A percentile compares a stretch with the other conserved stretches of the same genome.
phyloP scores from a whole-genome alignment of 2,888 invertebrate species.

The Candidula unifasciata region DNA sequence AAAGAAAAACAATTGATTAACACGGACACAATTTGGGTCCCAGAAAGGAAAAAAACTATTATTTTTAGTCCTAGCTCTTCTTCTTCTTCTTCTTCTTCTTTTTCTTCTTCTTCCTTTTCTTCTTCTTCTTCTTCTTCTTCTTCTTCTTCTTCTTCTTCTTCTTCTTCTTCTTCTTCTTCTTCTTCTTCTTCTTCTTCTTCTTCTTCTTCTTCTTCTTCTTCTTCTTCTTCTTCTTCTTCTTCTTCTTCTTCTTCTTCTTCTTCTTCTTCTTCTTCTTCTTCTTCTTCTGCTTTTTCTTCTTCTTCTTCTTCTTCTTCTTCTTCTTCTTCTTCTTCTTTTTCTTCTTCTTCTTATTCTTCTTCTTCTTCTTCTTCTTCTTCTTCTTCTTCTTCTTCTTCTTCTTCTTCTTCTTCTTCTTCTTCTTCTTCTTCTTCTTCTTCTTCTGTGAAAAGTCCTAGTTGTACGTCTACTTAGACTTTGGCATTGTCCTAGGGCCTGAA shows the following conservation, averaged over 20 bases:
- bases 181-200: neutral
- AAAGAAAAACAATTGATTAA: no score
- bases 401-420: neutral
- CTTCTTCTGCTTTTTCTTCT: no score
- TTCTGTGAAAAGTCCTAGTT: no score
- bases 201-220: neutral
- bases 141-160: constrained; percentile 4
- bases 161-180: neutral
- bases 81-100: no score
- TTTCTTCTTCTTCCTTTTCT: no score
- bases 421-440: neutral
- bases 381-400: neutral
- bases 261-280: neutral
- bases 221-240: neutral
- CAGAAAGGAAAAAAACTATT: no score
- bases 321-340: neutral
- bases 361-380: neutral
- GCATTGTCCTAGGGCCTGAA: no score
- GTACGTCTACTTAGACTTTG: no score
- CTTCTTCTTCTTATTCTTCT: no score
- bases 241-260: neutral
- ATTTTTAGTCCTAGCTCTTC: no score
- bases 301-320: neutral
- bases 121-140: neutral
- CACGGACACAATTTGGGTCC: no score